Evolutionary conservation across 2,888 invertebrate genomes (phyloP), one percentile per base, ranked within the genome.

Genomic region (Bursaphelenchus okinawaensis): DNA sequence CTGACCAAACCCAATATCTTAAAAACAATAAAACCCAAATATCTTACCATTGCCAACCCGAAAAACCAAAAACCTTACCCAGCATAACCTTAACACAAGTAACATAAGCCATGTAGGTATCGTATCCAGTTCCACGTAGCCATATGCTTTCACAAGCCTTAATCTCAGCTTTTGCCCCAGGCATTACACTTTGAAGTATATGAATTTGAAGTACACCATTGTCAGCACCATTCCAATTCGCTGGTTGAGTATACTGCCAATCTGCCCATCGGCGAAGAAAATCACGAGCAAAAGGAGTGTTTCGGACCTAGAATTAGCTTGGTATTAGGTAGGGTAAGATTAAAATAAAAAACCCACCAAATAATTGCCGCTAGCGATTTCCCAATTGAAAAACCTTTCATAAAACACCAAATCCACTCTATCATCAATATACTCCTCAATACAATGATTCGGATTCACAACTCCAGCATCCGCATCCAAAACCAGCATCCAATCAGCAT

Each of bases 321-420:
- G n/a, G n/a, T n/a, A n/a, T n/a, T n/a, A 16, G 50, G n/a, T n/a
- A n/a, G n/a, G n/a, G n/a, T n/a, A n/a, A n/a, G n/a, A n/a, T n/a
- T n/a, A n/a, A n/a, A n/a, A n/a, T n/a, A n/a, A n/a, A n/a, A 62
- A 16, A n/a, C 51, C 16, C 16, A 70, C 81, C 67, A 81, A 62
- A 70, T 81, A 81, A 68, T 81, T 81, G 56, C 81, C 81, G 29
- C 74, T 73, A 7, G 79, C 79, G 31, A 81, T 76, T 69, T 81
- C 81, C 78, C 78, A 81, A 64, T 81, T 81, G 73, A 80, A 81
- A 66, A 78, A 80, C 7, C 81, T 69, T 65, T 81, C 81, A 63
- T 81, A 81, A 70, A 81, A 79, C 52, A 81, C 65, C 23, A 81
- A 62, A 66, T 79, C 74, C 52, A 78, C 78, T 3, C 80, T 56